Conservation (phyloP, 2,888 invertebrate genomes). For the Thymelicus sylvestris region DNA sequence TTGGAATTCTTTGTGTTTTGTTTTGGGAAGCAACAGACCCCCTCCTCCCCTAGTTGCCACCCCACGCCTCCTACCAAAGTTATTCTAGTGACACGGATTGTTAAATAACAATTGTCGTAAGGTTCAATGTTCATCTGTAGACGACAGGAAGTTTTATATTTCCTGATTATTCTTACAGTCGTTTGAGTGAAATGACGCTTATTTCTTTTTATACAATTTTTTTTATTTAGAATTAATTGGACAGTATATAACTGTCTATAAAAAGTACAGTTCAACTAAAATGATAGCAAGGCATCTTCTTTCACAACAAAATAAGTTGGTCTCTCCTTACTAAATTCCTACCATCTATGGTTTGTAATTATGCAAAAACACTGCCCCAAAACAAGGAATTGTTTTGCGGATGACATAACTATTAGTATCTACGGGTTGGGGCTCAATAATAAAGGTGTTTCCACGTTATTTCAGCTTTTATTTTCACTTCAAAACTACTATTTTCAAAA, state of each 20-base stretch:
- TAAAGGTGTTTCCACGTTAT: too few relatives aligned
- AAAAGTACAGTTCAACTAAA: too few relatives aligned
- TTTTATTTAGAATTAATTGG: background rate
- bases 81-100: slow-evolving; percentile 61
- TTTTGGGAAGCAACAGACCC: slow-evolving; percentile 58
- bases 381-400: background rate
- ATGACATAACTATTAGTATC: background rate
- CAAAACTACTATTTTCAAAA: too few relatives aligned
- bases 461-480: too few relatives aligned
- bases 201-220: background rate
- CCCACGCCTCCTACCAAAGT: slow-evolving; percentile 55
- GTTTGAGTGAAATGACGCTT: background rate
- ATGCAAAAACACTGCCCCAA: background rate
- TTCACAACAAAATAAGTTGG: too few relatives aligned
- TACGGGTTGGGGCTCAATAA: too few relatives aligned
- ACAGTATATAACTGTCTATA: background rate
- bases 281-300: too few relatives aligned
- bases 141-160: slow-evolving; percentile 16
- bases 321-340: too few relatives aligned
- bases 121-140: slow-evolving; percentile 42
- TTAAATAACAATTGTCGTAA: slow-evolving; percentile 51
- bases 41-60: slow-evolving; percentile 47
- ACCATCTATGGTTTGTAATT: too few relatives aligned
- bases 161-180: background rate
- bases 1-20: slow-evolving; percentile 75